Evolutionary conservation across 2,113 vertebrate genomes (phyloP).

Genomic region (Lepus europaeus): DNA sequence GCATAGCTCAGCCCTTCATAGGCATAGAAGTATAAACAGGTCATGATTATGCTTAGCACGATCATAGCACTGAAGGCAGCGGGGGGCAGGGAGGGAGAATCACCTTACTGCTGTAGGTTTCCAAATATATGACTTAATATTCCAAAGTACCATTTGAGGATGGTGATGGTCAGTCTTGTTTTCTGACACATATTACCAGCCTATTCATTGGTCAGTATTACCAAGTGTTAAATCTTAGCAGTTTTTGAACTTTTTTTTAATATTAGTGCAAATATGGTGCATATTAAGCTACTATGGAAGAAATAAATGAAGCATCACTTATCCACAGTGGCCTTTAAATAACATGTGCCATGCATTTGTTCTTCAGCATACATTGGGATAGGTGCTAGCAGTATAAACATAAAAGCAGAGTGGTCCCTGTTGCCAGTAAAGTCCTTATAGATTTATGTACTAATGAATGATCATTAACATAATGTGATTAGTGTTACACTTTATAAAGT

Average conservation of each 20-base stretch:
- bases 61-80: background rate
- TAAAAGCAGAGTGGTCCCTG: background rate
- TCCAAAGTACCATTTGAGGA: background rate
- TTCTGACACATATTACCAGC: background rate
- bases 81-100: no score
- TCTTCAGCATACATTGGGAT: background rate
- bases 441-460: background rate
- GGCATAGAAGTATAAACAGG: slow-evolving; percentile 9
- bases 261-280: slow-evolving; percentile 2
- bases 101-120: background rate
- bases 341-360: background rate
- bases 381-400: background rate
- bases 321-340: background rate
- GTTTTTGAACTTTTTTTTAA: background rate
- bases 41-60: background rate
- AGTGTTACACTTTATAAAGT: background rate
- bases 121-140: background rate
- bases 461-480: background rate
- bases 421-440: background rate
- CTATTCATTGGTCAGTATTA: background rate
- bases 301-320: background rate
- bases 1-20: slow-evolving; percentile 47
- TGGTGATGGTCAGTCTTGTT: background rate
- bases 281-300: background rate
- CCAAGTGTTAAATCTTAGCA: background rate